Evolutionary conservation across 2,797 vertebrate genomes (phyloP).

Genomic region (Syncerus caffer): DNA sequence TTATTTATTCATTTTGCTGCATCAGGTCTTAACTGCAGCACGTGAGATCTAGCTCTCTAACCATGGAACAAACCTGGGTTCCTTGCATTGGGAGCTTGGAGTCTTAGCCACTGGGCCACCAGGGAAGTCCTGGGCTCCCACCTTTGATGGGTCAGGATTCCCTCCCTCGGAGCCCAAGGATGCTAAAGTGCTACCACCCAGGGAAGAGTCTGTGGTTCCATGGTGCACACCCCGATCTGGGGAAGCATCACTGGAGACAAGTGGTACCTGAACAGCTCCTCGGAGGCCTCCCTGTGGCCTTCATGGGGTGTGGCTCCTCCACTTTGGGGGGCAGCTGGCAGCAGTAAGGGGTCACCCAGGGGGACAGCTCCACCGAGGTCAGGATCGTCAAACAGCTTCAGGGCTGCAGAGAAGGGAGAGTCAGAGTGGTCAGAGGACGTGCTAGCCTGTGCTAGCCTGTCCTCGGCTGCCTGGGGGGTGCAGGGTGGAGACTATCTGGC

Average conservation of each 20-base stretch:
- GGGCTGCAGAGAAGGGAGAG: conserved; percentile 69
- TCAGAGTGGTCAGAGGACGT: not conserved
- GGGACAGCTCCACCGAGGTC: conserved; percentile 85
- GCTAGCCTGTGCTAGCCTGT: not conserved
- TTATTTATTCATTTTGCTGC: not conserved
- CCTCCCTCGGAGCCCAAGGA: not conserved
- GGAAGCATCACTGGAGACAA: not conserved
- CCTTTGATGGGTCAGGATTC: not conserved
- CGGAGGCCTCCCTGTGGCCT: conserved; percentile 66
- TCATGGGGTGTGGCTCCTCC: conserved; percentile 1
- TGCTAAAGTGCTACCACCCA: fast-evolving
- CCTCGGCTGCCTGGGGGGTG: fast-evolving
- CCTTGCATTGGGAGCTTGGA: not conserved
- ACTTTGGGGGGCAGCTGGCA: conserved; percentile 75
- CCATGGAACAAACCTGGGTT: not conserved
- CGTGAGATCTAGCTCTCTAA: not conserved
- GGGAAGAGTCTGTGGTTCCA: not conserved
- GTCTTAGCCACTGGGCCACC: not conserved
- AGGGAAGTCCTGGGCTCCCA: not conserved
- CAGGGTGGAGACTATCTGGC: no score
- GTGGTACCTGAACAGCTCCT: conserved; percentile 87
- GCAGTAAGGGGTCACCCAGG: conserved; percentile 84
- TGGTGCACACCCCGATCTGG: not conserved
- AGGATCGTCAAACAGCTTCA: conserved; percentile 88
- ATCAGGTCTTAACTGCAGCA: not conserved